Evolutionary conservation across 2,797 vertebrate genomes (phyloP).

Genomic region (Malurus splendens): DNA sequence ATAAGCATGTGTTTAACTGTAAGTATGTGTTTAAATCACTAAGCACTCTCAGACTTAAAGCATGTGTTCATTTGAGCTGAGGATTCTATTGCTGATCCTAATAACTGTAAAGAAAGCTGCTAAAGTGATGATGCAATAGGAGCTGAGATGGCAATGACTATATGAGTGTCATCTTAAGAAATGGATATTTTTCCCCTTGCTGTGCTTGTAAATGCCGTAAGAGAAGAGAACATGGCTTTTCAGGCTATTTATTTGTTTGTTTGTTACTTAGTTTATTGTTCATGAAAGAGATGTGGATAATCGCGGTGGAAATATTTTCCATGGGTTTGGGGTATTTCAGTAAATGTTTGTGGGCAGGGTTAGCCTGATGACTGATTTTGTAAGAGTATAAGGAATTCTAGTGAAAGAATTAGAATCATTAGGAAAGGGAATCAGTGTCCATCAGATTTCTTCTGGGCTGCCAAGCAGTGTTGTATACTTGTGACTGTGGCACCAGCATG

Average conservation of each 20-base stretch:
- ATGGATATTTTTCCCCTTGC: not conserved
- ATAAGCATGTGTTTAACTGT: not conserved
- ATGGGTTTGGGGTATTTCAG: fast-evolving
- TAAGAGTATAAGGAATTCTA: not conserved
- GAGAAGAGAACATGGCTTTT: not conserved
- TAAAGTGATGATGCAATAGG: not conserved
- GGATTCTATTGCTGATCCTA: not conserved
- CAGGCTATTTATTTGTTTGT: not conserved
- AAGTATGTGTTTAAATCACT: not conserved
- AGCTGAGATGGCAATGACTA: not conserved
- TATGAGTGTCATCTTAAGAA: not conserved
- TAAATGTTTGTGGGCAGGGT: not conserved
- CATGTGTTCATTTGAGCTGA: not conserved
- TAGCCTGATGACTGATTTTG: not conserved
- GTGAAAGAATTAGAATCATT: not conserved
- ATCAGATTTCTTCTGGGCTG: not conserved
- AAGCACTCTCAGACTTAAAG: not conserved
- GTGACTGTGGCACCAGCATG: not conserved
- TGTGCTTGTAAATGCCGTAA: not conserved
- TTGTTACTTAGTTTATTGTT: not conserved
- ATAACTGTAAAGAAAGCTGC: not conserved
- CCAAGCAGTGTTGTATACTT: not conserved
- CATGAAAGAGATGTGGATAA: not conserved
- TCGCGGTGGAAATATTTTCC: not conserved
- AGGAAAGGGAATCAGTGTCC: not conserved